Conservation (phyloP, 2,888 invertebrate genomes). For the Lymantria dispar region DNA sequence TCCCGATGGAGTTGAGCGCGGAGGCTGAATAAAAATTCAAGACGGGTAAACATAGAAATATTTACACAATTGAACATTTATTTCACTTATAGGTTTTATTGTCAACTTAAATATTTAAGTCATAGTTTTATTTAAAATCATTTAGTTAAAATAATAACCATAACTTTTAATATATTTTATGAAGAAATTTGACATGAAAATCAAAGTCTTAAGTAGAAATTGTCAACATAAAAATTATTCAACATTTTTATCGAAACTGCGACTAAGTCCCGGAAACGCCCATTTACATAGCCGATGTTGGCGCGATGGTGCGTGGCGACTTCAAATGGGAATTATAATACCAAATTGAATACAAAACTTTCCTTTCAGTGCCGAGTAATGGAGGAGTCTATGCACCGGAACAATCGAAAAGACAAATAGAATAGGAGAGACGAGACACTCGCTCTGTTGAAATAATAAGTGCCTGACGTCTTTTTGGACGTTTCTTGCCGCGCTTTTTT, state of each 20-base stretch:
- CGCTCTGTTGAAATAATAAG: slow-evolving; percentile 80
- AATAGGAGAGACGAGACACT: slow-evolving; percentile 74
- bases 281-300: slow-evolving; percentile 82
- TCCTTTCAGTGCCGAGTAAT: slow-evolving; percentile 83
- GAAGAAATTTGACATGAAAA: slow-evolving; percentile 23
- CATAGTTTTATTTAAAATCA: slow-evolving; percentile 1
- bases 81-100: slow-evolving; percentile 46
- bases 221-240: slow-evolving; percentile 50
- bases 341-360: slow-evolving; percentile 84
- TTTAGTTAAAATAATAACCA: slow-evolving; percentile 6
- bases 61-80: slow-evolving; percentile 67
- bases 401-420: slow-evolving; percentile 82
- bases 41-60: slow-evolving; percentile 70
- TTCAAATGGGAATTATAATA: slow-evolving; percentile 83
- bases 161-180: slow-evolving; percentile 18
- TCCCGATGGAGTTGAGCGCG: slow-evolving; percentile 61
- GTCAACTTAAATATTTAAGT: slow-evolving; percentile 47
- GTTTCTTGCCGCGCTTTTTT: slow-evolving; percentile 67
- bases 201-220: slow-evolving; percentile 37
- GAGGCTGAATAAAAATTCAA: slow-evolving; percentile 75
- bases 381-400: slow-evolving; percentile 82
- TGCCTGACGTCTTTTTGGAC: slow-evolving; percentile 78
- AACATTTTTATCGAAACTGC: slow-evolving; percentile 67
- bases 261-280: slow-evolving; percentile 76
- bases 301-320: slow-evolving; percentile 82